These are phyloP conservation scores for Sphenopsis melanotis DNA, from an alignment of 2,797 vertebrate species.

Conservation along the genomic window DNA sequence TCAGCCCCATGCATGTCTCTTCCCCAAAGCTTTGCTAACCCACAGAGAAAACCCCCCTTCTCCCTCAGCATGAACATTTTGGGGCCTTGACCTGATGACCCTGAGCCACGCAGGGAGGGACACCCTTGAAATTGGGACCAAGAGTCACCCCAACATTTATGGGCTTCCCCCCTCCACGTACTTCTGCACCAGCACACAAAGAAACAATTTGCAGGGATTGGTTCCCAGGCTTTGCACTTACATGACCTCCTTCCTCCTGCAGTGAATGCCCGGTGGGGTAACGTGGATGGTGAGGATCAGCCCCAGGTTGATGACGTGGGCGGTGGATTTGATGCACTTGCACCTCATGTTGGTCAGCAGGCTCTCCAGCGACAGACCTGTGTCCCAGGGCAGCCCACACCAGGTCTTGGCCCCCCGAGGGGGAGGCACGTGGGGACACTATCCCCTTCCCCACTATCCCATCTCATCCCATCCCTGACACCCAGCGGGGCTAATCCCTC, in stretches of 20 bases:
- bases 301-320: slow-evolving; percentile 16
- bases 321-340: slow-evolving; percentile 52
- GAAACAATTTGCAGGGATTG: fast-evolving
- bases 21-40: neutral
- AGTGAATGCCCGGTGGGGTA: neutral
- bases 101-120: fast-evolving
- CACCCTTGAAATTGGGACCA: fast-evolving
- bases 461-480: fast-evolving
- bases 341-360: slow-evolving; percentile 55
- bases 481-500: neutral
- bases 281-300: slow-evolving; percentile 28
- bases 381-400: neutral
- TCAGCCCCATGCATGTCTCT: fast-evolving
- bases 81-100: fast-evolving
- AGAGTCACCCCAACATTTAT: too few species aligned
- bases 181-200: fast-evolving
- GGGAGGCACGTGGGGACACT: neutral
- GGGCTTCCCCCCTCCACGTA: fast-evolving
- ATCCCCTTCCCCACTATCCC: fast-evolving
- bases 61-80: fast-evolving
- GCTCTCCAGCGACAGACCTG: slow-evolving; percentile 57
- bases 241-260: slow-evolving; percentile 60
- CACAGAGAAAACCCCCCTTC: neutral
- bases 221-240: neutral
- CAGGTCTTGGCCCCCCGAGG: neutral